Conservation (phyloP, 2,888 invertebrate species). For the Protula sp. region DNA sequence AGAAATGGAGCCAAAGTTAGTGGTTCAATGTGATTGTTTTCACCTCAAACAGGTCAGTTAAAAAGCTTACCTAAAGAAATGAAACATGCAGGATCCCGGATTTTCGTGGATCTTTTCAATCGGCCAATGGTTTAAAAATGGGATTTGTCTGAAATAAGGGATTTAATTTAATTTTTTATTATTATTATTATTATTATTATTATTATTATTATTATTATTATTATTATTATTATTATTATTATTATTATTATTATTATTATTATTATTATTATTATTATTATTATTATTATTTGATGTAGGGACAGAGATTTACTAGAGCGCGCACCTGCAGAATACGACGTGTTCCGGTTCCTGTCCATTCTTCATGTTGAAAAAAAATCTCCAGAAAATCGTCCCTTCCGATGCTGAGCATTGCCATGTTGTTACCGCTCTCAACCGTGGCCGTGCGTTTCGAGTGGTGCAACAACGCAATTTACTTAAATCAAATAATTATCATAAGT, state of each 20-base stretch:
- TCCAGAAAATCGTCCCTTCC: slow-evolving; percentile 16
- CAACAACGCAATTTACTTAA: slow-evolving; percentile 22
- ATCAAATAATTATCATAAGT: too few relatives aligned
- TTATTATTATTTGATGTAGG: too few relatives aligned
- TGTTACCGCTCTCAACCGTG: slow-evolving; percentile 18
- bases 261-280: too few relatives aligned
- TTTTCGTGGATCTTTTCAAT: slow-evolving; percentile 7
- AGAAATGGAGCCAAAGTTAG: too few relatives aligned
- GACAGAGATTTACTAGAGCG: too few relatives aligned
- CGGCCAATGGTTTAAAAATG: slow-evolving; percentile 15
- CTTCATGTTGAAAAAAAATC: slow-evolving; percentile 15
- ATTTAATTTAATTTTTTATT: too few relatives aligned
- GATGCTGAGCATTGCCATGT: slow-evolving; percentile 17
- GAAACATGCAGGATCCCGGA: slow-evolving; percentile 11
- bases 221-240: too few relatives aligned
- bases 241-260: too few relatives aligned
- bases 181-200: too few relatives aligned
- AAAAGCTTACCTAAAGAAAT: slow-evolving; percentile 21
- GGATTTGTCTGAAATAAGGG: slow-evolving; percentile 1
- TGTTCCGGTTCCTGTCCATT: slow-evolving; percentile 28
- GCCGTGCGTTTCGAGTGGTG: slow-evolving; percentile 17
- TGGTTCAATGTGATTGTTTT: too few relatives aligned
- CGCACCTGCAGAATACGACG: slow-evolving; percentile 35
- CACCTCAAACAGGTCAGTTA: too few relatives aligned
- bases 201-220: too few relatives aligned